Base-by-base conservation (phyloP, 2,888 invertebrate species). In the Pseudococcus viburni region DNA sequence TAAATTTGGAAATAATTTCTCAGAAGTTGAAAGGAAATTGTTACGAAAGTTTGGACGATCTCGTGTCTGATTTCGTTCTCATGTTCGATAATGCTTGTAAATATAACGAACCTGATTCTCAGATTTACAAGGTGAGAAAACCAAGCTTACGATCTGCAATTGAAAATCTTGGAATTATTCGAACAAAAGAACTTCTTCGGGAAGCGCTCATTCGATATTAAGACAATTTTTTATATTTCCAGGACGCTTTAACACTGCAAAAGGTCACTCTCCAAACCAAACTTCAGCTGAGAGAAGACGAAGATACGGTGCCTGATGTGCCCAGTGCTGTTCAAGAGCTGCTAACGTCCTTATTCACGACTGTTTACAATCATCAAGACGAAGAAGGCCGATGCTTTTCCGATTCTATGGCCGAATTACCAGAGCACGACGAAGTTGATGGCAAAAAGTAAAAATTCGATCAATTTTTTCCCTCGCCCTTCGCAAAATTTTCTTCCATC, bases 51-150 rank as follows among this genome's bases (percentile, higher is more conserved):
- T 93, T 98, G 39, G 98, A 98, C 90, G 98, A 98, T 90, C 92
- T 99, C 86, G 96, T 96, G 0, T 94, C 95, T 0, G 99, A 99
- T 92, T 95, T 99, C 90, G 94, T 96, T 90, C 92, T 97, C 85
- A 98, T 99, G 97, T 96, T 98, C 90, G 97, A 97, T 91, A 99
- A 99, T 91, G 98, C 99, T 0, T 98, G 98, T 93, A 98, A 97
- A 91, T 99, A 97, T 91, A 99, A 99, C 91, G 99, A 99, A 91
- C 98, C 99, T 0, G 98, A 98, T 91, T 98, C 98, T 0, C 97
- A 97, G 92, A 97, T 99, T 90, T 99, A 98, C 91, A 98, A 98
- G 93, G 94, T 94, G 90, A 90, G 51, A 22, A 19, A 15, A 46
- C 5, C 51, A 51, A 46, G 26, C 26, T 3, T 33, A 2, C 26